Evolutionary conservation across 1,140 invertebrate genomes (phyloP).

Genomic region (Drosophila varians): DNA sequence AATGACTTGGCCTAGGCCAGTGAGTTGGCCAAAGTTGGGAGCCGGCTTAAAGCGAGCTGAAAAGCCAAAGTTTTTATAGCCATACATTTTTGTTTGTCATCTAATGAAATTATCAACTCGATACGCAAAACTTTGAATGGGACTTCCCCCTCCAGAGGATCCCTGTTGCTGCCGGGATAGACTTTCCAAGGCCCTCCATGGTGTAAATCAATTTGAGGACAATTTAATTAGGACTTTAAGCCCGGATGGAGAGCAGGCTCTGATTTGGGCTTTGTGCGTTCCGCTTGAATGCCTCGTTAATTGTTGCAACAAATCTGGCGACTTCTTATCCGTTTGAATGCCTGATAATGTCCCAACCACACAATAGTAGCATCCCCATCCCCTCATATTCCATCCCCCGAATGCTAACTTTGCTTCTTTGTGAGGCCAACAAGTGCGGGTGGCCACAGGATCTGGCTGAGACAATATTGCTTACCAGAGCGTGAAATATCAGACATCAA

Average conservation of each 20-base stretch:
- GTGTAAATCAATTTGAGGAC: conserved; percentile 64
- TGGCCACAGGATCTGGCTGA: conserved; percentile 18
- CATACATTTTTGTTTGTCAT: conserved; percentile 65
- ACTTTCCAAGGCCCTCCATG: conserved; percentile 16
- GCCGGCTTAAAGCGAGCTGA: conserved; percentile 19
- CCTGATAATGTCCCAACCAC: conserved; percentile 48
- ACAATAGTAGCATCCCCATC: not conserved
- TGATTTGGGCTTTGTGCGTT: conserved; percentile 67
- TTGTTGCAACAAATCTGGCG: conserved; percentile 64
- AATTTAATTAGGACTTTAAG: conserved; percentile 66
- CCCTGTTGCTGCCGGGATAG: not conserved
- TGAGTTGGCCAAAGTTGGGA: conserved; percentile 53
- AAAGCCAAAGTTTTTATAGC: conserved; percentile 6
- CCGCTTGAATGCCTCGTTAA: conserved; percentile 64
- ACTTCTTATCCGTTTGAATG: conserved; percentile 26
- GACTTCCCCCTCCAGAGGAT: conserved; percentile 16
- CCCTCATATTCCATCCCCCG: not conserved
- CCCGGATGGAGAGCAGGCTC: conserved; percentile 18
- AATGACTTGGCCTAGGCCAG: conserved; percentile 23
- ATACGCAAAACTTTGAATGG: conserved; percentile 59
- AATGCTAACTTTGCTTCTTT: conserved; percentile 21
- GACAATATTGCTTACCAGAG: conserved; percentile 38
- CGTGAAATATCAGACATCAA: conserved; percentile 48
- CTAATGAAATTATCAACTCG: conserved; percentile 75
- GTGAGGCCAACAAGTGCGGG: conserved; percentile 35